Evolutionary conservation across 2,797 vertebrate species (phyloP).

Genomic region (Lepus townsendii): DNA sequence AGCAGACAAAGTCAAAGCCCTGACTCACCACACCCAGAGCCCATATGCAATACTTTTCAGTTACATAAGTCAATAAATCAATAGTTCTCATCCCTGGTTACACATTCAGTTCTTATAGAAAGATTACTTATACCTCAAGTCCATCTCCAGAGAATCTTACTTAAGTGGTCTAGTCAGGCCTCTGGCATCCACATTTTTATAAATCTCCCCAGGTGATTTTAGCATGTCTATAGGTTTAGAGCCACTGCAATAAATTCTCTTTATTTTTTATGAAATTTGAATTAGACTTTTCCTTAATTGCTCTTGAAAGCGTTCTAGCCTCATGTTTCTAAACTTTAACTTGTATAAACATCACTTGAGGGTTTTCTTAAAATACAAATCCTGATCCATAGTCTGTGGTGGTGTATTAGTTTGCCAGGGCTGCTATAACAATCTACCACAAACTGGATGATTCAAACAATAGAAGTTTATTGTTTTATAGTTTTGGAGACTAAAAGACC

Average conservation of each 20-base stretch:
- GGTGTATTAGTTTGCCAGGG: background rate
- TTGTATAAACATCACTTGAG: conserved; percentile 19
- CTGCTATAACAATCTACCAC: background rate
- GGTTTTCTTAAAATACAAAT: conserved; percentile 46
- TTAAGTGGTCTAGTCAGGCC: background rate
- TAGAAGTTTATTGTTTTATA: background rate
- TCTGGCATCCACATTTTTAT: background rate
- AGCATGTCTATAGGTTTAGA: background rate
- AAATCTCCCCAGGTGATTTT: conserved; percentile 6
- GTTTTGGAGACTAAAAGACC: background rate
- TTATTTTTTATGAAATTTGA: background rate
- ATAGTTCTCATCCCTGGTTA: conserved; percentile 26
- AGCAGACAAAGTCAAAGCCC: conserved; percentile 7
- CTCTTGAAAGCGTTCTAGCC: conserved; percentile 36
- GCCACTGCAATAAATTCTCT: background rate
- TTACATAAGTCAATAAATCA: conserved; percentile 24
- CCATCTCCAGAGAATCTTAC: background rate
- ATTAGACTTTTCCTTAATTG: background rate
- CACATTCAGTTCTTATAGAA: background rate
- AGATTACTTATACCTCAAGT: background rate
- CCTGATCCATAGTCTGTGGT: background rate
- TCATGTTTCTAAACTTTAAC: conserved; percentile 10
- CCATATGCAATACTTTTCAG: conserved; percentile 1
- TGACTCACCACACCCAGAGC: background rate
- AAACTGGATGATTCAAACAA: background rate